These are phyloP conservation scores for Delphinapterus leucas DNA, from an alignment of 2,113 vertebrate species.

Conservation along the genomic window DNA sequence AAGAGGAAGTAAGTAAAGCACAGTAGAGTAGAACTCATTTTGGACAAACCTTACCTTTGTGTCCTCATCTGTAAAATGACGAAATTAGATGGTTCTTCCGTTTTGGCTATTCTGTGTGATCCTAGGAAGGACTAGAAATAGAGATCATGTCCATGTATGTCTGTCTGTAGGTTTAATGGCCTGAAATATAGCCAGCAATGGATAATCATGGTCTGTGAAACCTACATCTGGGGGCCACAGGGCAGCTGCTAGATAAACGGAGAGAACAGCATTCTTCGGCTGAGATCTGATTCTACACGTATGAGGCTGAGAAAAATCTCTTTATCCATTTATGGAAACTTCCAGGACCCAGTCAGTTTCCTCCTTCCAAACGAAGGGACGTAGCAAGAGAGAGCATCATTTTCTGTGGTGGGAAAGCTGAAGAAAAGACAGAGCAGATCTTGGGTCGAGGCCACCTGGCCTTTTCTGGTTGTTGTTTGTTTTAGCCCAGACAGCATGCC, in stretches of 20 bases:
- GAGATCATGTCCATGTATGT: neutral
- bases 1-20: neutral
- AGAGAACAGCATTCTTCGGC: neutral
- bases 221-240: neutral
- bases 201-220: neutral
- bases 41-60: neutral
- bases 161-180: neutral
- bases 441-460: neutral
- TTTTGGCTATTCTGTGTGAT: neutral
- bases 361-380: neutral
- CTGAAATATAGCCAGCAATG: neutral
- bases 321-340: conserved; percentile 33
- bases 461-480: neutral
- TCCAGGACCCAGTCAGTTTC: conserved; percentile 25
- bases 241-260: neutral
- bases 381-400: neutral
- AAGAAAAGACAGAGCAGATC: conserved; percentile 4
- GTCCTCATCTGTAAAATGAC: conserved; percentile 10
- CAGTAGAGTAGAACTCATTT: neutral
- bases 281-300: neutral
- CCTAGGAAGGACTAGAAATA: neutral
- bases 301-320: conserved; percentile 36
- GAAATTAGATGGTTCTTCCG: neutral
- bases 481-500: neutral
- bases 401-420: conserved; percentile 17